Evolutionary conservation across 2,888 invertebrate species (phyloP).

Genomic region (Entomobrya multifasciata): DNA sequence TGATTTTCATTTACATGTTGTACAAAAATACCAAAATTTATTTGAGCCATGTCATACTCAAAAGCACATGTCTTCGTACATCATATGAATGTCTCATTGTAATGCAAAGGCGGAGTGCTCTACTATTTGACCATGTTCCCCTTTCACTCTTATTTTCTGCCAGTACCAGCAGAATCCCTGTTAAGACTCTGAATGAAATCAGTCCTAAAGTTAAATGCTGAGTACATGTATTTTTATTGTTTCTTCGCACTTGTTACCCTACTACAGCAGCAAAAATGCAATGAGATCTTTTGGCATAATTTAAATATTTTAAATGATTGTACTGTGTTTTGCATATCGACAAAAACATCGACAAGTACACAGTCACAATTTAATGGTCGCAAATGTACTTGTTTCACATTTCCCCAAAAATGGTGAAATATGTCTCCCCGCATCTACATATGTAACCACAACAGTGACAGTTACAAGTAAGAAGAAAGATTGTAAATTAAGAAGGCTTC

Average conservation of each 20-base stretch:
- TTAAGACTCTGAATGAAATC: too few species aligned
- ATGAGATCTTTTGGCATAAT: too few species aligned
- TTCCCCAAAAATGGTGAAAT: conserved; percentile 2
- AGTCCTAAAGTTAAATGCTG: too few species aligned
- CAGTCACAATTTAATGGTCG: neutral
- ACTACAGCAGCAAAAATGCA: too few species aligned
- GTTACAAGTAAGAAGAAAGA: neutral
- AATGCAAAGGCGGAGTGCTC: conserved; percentile 11
- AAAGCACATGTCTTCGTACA: neutral
- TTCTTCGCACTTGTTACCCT: too few species aligned
- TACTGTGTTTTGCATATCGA: neutral
- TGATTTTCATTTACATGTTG: neutral
- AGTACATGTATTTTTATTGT: too few species aligned
- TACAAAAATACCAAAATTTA: neutral
- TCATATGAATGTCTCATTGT: neutral
- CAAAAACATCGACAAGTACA: neutral
- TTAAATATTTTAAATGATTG: too few species aligned
- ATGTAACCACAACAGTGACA: neutral
- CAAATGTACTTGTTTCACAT: neutral
- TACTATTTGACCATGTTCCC: conserved; percentile 76
- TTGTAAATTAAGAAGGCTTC: neutral
- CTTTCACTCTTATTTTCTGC: conserved; percentile 70
- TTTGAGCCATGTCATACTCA: neutral
- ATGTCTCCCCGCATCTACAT: too few species aligned
- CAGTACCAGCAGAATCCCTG: neutral